Conservation (phyloP, 2,888 invertebrate species). For the Hartigia nigra region DNA sequence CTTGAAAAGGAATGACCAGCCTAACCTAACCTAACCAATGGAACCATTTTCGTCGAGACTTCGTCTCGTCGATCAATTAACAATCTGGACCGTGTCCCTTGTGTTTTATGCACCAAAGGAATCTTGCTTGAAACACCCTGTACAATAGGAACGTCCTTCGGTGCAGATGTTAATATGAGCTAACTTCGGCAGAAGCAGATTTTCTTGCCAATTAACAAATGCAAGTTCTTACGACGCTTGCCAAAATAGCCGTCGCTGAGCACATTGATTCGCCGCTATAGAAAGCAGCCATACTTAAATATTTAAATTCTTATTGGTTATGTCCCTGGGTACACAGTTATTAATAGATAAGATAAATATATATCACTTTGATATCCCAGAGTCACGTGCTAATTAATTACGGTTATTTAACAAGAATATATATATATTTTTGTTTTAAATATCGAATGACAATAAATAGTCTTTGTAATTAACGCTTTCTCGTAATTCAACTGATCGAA, state of each 20-base stretch:
- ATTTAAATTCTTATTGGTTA: neutral
- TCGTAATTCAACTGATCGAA: neutral
- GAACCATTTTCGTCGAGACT: neutral
- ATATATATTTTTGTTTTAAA: neutral
- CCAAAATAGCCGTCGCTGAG: neutral
- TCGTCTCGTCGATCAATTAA: neutral
- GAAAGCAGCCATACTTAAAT: neutral
- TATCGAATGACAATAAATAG: neutral
- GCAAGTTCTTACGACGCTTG: neutral
- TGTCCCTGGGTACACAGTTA: neutral
- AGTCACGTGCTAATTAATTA: neutral
- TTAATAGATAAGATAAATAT: neutral
- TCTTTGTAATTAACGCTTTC: neutral
- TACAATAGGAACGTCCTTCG: neutral
- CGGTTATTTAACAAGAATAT: too few relatives aligned
- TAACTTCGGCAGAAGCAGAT: constrained; percentile 1
- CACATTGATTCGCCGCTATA: neutral
- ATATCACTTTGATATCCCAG: neutral
- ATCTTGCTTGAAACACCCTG: neutral
- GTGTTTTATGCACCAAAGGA: neutral
- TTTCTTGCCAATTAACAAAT: constrained; percentile 11
- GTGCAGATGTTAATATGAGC: neutral
- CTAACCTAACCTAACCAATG: neutral
- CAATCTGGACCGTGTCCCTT: neutral
- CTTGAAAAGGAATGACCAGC: neutral